These are phyloP conservation scores for Spinus pinus DNA, from an alignment of 2,797 vertebrate genomes.

Conservation along the genomic window DNA sequence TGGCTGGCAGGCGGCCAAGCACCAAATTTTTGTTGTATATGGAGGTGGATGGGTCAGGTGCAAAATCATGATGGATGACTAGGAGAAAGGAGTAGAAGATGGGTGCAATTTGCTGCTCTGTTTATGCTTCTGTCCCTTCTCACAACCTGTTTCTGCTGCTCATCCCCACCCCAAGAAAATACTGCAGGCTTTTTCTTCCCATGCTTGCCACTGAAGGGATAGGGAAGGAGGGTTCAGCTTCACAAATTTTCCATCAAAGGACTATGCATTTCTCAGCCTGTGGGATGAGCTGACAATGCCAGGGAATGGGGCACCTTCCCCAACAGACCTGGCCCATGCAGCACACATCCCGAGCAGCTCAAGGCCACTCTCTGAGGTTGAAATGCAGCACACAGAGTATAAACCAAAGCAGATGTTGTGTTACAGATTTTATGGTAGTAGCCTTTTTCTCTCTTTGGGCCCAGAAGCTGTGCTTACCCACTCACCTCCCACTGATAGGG, in stretches of 20 bases:
- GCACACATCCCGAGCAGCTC: rapidly evolving
- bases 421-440: not conserved
- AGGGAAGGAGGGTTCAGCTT: not conserved
- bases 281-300: rapidly evolving
- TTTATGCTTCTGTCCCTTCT: not conserved
- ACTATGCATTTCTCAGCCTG: not conserved
- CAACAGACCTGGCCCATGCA: not conserved
- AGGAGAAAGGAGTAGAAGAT: not conserved
- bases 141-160: rapidly evolving
- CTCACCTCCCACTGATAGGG: not conserved
- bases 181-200: rapidly evolving
- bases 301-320: not conserved
- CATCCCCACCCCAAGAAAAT: not conserved
- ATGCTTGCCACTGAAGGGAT: not conserved
- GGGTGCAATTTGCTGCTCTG: not conserved
- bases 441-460: not conserved
- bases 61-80: not conserved
- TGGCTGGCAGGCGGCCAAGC: not conserved
- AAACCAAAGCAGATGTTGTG: not conserved
- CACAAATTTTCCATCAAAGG: not conserved
- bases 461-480: not conserved
- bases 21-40: not conserved
- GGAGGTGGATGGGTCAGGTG: not conserved
- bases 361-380: not conserved
- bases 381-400: not conserved